Evolutionary conservation across 2,797 vertebrate species (phyloP).

Genomic region (Chelonia mydas): DNA sequence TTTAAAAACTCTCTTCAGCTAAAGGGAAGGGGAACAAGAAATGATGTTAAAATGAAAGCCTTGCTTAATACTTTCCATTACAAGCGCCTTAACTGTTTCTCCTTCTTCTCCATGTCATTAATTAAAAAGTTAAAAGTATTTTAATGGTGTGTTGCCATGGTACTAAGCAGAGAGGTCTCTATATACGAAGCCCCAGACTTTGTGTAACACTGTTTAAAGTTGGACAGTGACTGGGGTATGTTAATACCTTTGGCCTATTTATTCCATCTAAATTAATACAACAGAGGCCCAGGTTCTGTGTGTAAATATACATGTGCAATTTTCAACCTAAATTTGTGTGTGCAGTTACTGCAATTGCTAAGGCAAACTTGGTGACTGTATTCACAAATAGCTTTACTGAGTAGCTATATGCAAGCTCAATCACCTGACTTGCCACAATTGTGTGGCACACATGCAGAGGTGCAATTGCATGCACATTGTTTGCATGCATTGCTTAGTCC

Average conservation of each 20-base stretch:
- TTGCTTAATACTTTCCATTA: no score
- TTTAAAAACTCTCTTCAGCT: not conserved
- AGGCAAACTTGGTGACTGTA: not conserved
- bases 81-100: no score
- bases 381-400: not conserved
- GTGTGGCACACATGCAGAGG: accelerated
- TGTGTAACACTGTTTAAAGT: not conserved
- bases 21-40: not conserved
- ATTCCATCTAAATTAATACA: not conserved
- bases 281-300: not conserved
- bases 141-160: not conserved
- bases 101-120: no score
- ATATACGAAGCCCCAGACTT: not conserved
- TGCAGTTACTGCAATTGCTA: accelerated
- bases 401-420: not conserved
- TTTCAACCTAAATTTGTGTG: not conserved
- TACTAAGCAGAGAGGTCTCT: not conserved
- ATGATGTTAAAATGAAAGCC: no score
- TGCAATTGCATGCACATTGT: not conserved
- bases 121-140: no score
- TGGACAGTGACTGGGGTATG: not conserved
- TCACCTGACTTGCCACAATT: not conserved
- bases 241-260: not conserved
- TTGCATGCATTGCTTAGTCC: not conserved
- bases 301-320: not conserved